Percentiles rank a stretch among this genome's conserved stretches.
Conservation (phyloP, 2,113 vertebrate species). For the Rhagologus leucostigma region DNA sequence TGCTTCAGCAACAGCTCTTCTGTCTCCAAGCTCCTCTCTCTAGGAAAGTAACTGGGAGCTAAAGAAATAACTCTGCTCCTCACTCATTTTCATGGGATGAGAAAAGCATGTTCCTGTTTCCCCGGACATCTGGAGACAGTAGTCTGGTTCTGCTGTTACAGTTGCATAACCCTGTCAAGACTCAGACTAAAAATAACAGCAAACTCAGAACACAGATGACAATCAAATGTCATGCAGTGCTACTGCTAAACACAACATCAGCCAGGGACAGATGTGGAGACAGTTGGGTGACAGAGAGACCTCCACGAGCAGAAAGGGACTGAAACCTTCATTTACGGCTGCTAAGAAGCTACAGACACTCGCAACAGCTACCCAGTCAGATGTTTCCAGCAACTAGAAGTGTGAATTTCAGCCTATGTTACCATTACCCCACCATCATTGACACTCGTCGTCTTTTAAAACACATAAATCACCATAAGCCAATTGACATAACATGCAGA, state of each 20-base stretch:
- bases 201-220: constrained; percentile 43
- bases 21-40: neutral
- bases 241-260: neutral
- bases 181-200: constrained; percentile 53
- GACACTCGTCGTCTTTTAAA: neutral
- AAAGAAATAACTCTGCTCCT: neutral
- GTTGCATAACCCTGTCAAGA: constrained; percentile 32
- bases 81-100: constrained; percentile 1
- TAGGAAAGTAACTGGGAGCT: constrained; percentile 1
- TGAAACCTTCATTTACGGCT: neutral
- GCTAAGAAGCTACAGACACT: neutral
- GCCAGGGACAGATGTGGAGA: neutral
- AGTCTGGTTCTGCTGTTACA: neutral
- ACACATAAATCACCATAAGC: neutral
- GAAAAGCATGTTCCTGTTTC: constrained; percentile 5
- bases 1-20: neutral
- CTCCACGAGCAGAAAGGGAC: neutral
- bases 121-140: neutral
- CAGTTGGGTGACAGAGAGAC: neutral
- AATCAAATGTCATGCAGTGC: neutral
- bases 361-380: neutral
- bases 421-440: neutral
- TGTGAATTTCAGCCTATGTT: neutral
- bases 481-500: neutral
- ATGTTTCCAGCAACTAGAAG: neutral